phyloP scores from a whole-genome alignment of 2,888 invertebrate species.

The Dynastes tityus region DNA sequence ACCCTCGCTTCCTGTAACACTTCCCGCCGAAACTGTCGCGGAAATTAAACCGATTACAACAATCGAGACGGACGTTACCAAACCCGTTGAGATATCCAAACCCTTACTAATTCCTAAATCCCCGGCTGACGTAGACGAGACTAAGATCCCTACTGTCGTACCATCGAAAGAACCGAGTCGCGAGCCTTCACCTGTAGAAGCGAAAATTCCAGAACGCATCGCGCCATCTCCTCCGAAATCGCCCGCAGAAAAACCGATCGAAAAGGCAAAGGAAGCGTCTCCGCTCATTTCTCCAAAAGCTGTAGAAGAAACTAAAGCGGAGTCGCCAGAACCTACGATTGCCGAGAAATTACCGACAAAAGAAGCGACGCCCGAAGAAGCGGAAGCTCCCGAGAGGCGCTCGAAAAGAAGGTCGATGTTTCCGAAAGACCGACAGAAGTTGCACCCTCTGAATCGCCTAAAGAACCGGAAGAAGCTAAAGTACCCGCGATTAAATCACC shows the following conservation, averaged over 20 bases:
- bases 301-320: background rate
- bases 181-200: conserved; percentile 2
- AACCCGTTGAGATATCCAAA: too few species aligned
- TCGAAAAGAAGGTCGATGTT: background rate
- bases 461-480: conserved; percentile 14
- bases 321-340: conserved; percentile 11
- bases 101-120: too few species aligned
- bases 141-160: too few species aligned
- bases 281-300: background rate
- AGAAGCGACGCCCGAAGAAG: background rate
- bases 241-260: background rate
- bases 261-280: conserved; percentile 9
- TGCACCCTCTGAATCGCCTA: background rate
- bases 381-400: background rate
- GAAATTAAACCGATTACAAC: too few species aligned
- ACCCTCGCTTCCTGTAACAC: too few species aligned
- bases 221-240: conserved; percentile 13
- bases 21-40: too few species aligned
- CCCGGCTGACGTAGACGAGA: too few species aligned
- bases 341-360: background rate
- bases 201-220: background rate
- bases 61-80: too few species aligned
- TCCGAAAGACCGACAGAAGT: too few species aligned
- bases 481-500: background rate
- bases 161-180: too few species aligned